These are phyloP conservation scores for Chrysocyon brachyurus DNA, from an alignment of 2,797 vertebrate species.

Conservation along the genomic window DNA sequence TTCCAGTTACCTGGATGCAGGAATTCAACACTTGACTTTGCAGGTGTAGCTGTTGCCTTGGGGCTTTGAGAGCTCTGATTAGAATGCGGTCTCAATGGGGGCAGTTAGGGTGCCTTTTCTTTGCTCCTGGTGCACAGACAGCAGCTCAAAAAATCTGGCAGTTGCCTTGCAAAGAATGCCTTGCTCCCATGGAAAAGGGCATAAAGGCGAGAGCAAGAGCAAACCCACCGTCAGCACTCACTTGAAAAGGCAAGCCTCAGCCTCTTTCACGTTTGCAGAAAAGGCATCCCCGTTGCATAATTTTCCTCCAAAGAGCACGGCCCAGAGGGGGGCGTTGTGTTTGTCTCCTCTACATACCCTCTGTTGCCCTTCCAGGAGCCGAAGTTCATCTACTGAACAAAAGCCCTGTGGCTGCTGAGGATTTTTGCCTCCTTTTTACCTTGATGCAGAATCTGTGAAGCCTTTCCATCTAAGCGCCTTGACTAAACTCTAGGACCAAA, in stretches of 20 bases:
- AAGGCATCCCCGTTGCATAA: background rate
- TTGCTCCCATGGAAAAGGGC: background rate
- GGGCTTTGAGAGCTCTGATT: background rate
- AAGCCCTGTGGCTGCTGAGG: slow-evolving; percentile 38
- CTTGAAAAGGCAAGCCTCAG: background rate
- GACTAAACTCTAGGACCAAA: background rate
- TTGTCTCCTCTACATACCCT: background rate
- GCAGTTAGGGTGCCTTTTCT: slow-evolving; percentile 42
- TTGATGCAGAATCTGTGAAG: slow-evolving; percentile 32
- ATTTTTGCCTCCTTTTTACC: slow-evolving; percentile 34
- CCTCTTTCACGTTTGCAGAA: slow-evolving; percentile 46
- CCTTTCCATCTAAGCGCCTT: slow-evolving; percentile 24
- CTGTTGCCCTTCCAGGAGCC: slow-evolving; percentile 6
- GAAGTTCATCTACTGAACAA: slow-evolving; percentile 63
- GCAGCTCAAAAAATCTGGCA: background rate
- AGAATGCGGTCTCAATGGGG: background rate
- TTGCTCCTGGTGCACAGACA: background rate
- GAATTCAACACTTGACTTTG: background rate
- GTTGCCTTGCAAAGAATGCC: slow-evolving; percentile 45
- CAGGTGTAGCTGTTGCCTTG: background rate
- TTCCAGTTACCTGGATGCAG: background rate
- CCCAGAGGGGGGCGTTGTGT: rapidly evolving
- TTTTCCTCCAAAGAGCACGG: background rate
- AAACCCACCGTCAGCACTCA: background rate
- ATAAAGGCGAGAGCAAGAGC: background rate